phyloP scores from a whole-genome alignment of 2,113 vertebrate species.

The Laticauda laticaudata region DNA sequence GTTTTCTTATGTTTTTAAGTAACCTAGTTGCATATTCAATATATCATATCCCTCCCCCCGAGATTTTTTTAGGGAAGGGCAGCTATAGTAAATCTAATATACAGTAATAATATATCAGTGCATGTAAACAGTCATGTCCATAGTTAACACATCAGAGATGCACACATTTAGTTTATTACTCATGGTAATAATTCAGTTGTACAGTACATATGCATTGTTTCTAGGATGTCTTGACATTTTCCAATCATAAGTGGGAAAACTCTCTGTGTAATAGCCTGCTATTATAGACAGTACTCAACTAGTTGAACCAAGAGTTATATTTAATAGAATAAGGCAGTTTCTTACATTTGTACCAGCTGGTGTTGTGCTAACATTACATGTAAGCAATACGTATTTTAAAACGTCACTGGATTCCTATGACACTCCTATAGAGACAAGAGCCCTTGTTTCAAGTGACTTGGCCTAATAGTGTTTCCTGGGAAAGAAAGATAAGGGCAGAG shows the following conservation, averaged over 20 bases:
- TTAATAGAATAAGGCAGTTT: not conserved
- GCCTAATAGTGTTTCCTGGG: not conserved
- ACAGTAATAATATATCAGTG: not conserved
- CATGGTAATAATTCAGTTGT: not conserved
- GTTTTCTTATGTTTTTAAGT: not conserved
- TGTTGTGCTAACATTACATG: not conserved
- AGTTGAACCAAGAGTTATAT: not conserved
- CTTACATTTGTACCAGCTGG: not conserved
- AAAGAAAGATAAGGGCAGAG: not conserved
- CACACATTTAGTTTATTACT: not conserved
- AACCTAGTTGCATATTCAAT: not conserved
- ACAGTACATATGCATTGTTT: not conserved
- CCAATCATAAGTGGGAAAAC: no score
- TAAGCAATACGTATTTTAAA: not conserved
- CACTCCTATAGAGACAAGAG: not conserved
- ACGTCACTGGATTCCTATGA: not conserved
- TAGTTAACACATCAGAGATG: not conserved
- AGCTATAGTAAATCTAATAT: not conserved
- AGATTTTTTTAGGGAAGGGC: not conserved
- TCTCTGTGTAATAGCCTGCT: no score
- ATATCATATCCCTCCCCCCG: not conserved
- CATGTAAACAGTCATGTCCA: not conserved
- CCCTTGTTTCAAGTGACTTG: not conserved
- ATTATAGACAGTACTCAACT: not conserved
- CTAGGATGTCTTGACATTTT: not conserved